These are phyloP conservation scores for Delphinus delphis DNA, from an alignment of 2,113 vertebrate species.

Conservation along the genomic window DNA sequence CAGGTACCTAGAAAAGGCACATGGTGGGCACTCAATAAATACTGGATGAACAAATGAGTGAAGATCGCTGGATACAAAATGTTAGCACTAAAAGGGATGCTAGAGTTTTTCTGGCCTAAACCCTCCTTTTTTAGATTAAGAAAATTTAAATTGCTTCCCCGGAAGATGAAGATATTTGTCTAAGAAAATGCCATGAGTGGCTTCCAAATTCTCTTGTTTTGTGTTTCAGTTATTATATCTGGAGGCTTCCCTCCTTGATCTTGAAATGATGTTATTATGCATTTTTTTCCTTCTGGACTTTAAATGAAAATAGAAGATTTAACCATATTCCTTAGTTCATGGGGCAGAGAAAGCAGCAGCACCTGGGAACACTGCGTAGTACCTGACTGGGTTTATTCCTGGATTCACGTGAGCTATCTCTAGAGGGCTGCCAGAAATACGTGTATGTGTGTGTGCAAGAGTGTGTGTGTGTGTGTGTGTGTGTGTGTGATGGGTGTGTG, in stretches of 20 bases:
- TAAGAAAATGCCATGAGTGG: not conserved
- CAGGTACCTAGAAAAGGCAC: not conserved
- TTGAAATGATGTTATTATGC: not conserved
- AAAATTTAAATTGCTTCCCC: not conserved
- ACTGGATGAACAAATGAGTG: not conserved
- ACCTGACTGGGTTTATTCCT: not conserved
- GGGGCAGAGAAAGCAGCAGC: not conserved
- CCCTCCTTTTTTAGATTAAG: not conserved
- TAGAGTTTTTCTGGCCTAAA: not conserved
- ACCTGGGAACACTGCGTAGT: not conserved
- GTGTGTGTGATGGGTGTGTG: not conserved
- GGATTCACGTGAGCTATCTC: fast-evolving
- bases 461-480: not conserved
- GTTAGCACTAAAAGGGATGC: not conserved
- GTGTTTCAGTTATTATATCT: not conserved
- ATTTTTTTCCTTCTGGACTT: not conserved
- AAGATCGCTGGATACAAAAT: not conserved
- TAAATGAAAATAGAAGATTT: not conserved
- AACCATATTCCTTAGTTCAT: not conserved
- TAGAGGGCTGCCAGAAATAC: not conserved
- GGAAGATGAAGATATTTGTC: not conserved
- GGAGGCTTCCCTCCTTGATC: not conserved
- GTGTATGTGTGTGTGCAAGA: too few relatives aligned
- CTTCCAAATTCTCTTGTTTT: not conserved
- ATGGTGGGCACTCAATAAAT: not conserved